Evolutionary conservation across 2,888 invertebrate species (phyloP).

Genomic region (Syrphus vitripennis): DNA sequence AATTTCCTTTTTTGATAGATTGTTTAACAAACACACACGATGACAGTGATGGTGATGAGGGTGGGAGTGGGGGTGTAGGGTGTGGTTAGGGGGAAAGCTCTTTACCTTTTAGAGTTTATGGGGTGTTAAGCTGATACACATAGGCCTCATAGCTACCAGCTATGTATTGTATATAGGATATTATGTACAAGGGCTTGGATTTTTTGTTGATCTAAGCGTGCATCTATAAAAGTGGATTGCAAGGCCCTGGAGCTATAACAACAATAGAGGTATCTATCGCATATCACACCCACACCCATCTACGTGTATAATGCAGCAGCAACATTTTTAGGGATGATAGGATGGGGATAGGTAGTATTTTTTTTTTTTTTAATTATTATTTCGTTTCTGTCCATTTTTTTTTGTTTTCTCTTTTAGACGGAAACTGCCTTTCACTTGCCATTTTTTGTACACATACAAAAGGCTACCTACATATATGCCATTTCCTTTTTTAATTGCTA

Average conservation of each 20-base stretch:
- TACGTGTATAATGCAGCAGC: conserved; percentile 33
- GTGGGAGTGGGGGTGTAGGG: not conserved
- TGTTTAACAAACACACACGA: not conserved
- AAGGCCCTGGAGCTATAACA: conserved; percentile 40
- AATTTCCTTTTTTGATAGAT: conserved; percentile 66
- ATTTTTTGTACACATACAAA: not conserved
- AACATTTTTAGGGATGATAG: conserved; percentile 33
- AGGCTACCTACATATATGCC: not conserved
- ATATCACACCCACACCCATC: conserved; percentile 32
- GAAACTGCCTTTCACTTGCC: not conserved
- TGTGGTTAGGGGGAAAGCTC: not conserved
- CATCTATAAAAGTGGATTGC: conserved; percentile 33
- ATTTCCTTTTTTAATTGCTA: conserved; percentile 58
- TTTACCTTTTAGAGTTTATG: conserved; percentile 47
- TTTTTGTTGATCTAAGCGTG: conserved; percentile 13
- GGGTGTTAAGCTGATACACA: conserved; percentile 64
- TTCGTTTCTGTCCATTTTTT: not conserved
- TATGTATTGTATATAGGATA: not conserved
- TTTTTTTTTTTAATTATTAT: not conserved
- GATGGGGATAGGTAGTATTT: not conserved
- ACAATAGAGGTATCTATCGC: conserved; percentile 33
- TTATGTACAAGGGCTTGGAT: not conserved
- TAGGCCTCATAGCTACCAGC: conserved; percentile 3
- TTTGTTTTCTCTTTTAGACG: conserved; percentile 5
- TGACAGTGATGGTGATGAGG: not conserved